Evolutionary conservation across 2,797 vertebrate genomes (phyloP), one percentile per base, ranked within the genome.

Genomic region (Vultur gryphus): DNA sequence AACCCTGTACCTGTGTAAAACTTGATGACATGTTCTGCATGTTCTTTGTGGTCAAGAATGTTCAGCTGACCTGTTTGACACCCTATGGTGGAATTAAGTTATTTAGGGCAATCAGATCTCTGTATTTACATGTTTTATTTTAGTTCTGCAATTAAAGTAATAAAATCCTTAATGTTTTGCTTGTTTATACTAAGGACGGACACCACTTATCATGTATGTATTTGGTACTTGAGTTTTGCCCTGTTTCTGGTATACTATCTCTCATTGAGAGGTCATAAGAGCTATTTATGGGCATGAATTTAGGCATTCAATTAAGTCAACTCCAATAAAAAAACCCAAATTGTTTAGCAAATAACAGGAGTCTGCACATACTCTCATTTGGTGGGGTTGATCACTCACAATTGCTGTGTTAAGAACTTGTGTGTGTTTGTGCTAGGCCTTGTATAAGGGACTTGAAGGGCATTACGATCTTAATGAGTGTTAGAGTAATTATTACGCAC

Each of bases 11-110:
- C 31, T 31, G 2, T 46, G 4, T 89, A 58, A 77, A 85, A 70
- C 11, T 37, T 73, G 29, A 20, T 77, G 35, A 7, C 1, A 0
- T 51, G 16, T 70, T 95, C 29, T 57, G 10, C 16, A 4, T 37
- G 5, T 54, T 75, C 26, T 86, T 77, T 70, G 26, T 1, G 2
- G n/a, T 59, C 48, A 41, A 29, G 33, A 91, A 23, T 10, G 18
- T 51, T 83, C 26, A 71, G 28, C 41, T 83, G 49, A 65, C 48
- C 28, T 87, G 9, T 81, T 46, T 75, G 37, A 86, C 28, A 64
- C 16, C 13, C 8, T 73, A 0, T 0, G 0, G n/a, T 81, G 43
- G n/a, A 78, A 57, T 87, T 25, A 76, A 66, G 39, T 48, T 61
- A 52, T 49, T 64, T 67, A 44, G 12, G 29, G 18, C 19, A 58